Base-by-base conservation (phyloP, 2,113 vertebrate genomes). In the Ellobius talpinus region DNA sequence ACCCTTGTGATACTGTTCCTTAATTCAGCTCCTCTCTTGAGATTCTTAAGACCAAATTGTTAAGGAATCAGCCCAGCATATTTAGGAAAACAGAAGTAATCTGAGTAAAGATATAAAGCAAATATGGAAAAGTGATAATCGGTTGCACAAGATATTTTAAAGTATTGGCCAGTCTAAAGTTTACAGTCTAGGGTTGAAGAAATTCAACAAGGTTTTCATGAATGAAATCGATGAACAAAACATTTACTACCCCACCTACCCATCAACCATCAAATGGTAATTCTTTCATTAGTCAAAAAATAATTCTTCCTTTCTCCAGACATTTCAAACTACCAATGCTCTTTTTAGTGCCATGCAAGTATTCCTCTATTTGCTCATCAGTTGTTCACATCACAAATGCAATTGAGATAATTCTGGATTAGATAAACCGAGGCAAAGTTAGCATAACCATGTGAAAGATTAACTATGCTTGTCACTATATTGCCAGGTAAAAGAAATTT, bases 181-280 rank as follows among this genome's bases (percentile, higher is more conserved):
- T 13, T 76, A 45, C 8, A 66, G 45, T 78, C 42, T 58, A 52
- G n/a, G 24, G 31, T 31, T 95, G 21, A 95, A 90, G 14, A 95
- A 90, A 90, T 90, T 90, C 72, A 14, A 79, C 10, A 72, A 29
- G 31, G 12, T 72, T 65, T 19, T 61, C 29, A 50, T 45, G 45
- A 94, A 87, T 87, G 81, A 84, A 90, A 50, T 89, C 86, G 33
- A 82, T 92, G 33, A 19, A 88, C 52, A 92, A 91, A 63, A 77
- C 3, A n/a, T 2, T 29, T 89, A 63, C 61, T 68, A 39, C 24
- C 45, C 26, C 45, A 87, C 31, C 29, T 74, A 45, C 33, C 5
- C 29, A 65, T 66, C 17, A 58, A 63, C 5, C 16, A 78, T 90
- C 10, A 88, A 45, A 58, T 42, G n/a, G 10, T 36, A 74, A 72